A percentile compares a stretch with the other conserved stretches of the same genome.
These are phyloP conservation scores for Drosophila parvula DNA, from an alignment of 1,140 invertebrate species.

Conservation along the genomic window DNA sequence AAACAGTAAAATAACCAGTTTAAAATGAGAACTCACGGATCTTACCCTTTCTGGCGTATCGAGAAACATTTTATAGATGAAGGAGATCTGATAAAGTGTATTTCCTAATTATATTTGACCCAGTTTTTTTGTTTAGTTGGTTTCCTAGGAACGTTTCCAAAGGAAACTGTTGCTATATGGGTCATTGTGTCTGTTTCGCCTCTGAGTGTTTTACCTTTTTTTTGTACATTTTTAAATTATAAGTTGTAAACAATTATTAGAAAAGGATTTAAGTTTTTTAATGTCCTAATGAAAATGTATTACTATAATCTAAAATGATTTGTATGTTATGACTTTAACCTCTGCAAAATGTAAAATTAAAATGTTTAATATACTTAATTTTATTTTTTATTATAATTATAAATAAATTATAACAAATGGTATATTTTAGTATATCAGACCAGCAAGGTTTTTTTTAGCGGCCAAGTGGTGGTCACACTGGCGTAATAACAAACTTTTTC, in stretches of 20 bases:
- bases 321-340: too few species aligned
- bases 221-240: neutral
- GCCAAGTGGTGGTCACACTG: neutral
- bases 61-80: conserved; percentile 39
- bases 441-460: neutral
- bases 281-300: too few species aligned
- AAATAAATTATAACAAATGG: neutral
- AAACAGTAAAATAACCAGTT: neutral
- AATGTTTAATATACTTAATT: too few species aligned
- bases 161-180: conserved; percentile 30
- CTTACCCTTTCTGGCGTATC: conserved; percentile 48
- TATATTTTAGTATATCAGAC: neutral
- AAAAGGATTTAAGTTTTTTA: too few species aligned
- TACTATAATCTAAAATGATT: too few species aligned
- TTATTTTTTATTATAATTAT: neutral
- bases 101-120: neutral
- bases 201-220: too few species aligned
- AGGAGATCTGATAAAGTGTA: neutral
- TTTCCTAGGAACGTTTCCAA: conserved; percentile 26
- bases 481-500: conserved; percentile 50
- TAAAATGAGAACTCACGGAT: neutral
- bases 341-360: too few species aligned
- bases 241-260: too few species aligned
- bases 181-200: conserved; percentile 37
- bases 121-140: conserved; percentile 9